A percentile compares a stretch with the other conserved stretches of the same genome.
Conservation (phyloP, 2,797 vertebrate genomes). For the Tokudaia tokunoshimensis region DNA sequence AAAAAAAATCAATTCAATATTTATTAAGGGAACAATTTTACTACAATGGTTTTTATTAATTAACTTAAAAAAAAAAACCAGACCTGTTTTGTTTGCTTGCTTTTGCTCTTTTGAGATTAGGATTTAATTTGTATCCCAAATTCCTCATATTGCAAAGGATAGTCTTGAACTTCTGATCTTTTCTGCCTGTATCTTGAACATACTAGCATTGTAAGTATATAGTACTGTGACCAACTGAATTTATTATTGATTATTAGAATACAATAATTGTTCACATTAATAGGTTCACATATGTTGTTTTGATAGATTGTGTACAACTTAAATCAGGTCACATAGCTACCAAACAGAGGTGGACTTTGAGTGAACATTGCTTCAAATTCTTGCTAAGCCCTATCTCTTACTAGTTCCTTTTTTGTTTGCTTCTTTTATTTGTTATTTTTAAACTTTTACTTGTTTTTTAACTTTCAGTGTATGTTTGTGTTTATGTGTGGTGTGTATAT, state of each 20-base stretch:
- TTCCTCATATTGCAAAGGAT: not conserved
- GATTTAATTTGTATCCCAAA: not conserved
- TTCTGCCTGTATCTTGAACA: not conserved
- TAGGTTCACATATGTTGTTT: not conserved
- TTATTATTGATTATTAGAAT: not conserved
- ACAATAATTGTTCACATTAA: not conserved
- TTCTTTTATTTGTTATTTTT: not conserved
- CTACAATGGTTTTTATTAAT: not conserved
- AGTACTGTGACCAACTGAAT: not conserved
- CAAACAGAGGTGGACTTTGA: not conserved
- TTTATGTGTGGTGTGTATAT: not conserved
- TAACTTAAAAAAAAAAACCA: not conserved
- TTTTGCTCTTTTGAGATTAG: not conserved
- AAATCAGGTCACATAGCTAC: fast-evolving
- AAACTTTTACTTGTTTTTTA: not conserved
- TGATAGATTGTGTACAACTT: not conserved
- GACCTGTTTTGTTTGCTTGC: not conserved
- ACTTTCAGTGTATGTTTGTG: not conserved
- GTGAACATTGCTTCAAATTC: fast-evolving
- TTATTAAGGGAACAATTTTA: not conserved
- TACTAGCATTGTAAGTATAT: not conserved
- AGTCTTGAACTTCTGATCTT: not conserved
- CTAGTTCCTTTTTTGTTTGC: not conserved
- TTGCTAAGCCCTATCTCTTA: fast-evolving
- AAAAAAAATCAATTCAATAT: not conserved